Evolutionary conservation across 2,888 invertebrate genomes (phyloP), one percentile per base, ranked within the genome.

Genomic region (Teleiodes luculella): DNA sequence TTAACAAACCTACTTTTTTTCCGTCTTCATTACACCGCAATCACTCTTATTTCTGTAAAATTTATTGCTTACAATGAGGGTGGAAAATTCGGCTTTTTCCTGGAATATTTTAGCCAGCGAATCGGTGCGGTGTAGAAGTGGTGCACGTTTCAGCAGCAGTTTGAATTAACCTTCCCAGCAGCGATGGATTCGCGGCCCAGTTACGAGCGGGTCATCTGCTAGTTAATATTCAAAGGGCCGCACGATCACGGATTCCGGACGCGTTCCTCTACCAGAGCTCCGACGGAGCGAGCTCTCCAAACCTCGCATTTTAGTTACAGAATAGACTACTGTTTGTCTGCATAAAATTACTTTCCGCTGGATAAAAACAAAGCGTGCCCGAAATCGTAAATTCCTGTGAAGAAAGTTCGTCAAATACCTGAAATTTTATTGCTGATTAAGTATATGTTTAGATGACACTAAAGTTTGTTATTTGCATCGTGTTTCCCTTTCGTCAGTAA

Each of bases 201-300:
- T 76, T 33, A 78, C 75, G 74, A 76, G 71, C 75, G 80, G 84
- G 81, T 84, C 86, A 81, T 80, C 81, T 76, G 75, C 75, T 83
- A 80, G 81, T 87, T 87, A 87, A 86, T 86, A 88, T 87, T 87
- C 86, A 87, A 80, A 83, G 82, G 83, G 81, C 78, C 80, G 72
- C 74, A 76, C 77, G 77, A 84, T 87, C 83, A 79, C 69, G 74
- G 76, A 87, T 86, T 84, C 87, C 74, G 72, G 66, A 63, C 80
- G 80, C 81, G 85, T 85, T 74, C 73, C 76, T 67, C 66, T 72
- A 75, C 72, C 74, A 72, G n/a, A n/a, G 68, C 63, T 64, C 65
- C 64, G 67, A 58, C 65, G 58, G 59, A 68, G 67, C 69, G 74
- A 74, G 63, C 70, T 71, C 70, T 65, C 68, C 68, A 64, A 74